phyloP scores from a whole-genome alignment of 2,113 vertebrate genomes.

The Gymnobelideus leadbeateri region DNA sequence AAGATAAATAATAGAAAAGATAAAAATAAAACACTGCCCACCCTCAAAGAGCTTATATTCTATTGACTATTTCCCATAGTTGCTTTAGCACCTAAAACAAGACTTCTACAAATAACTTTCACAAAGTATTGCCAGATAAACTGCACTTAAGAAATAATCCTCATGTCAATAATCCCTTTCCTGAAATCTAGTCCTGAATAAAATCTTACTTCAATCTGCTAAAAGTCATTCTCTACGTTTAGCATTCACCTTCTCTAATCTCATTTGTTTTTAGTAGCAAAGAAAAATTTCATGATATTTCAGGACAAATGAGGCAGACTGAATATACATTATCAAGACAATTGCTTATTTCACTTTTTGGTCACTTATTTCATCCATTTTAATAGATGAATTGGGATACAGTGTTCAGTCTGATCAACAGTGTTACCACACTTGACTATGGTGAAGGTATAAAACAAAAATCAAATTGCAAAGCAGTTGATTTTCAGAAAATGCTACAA shows the following conservation, averaged over 20 bases:
- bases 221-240: constrained; percentile 47
- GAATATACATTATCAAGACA: constrained; percentile 2
- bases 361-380: too few species aligned
- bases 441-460: too few species aligned
- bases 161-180: neutral
- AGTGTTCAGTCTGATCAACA: too few species aligned
- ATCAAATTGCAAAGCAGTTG: too few species aligned
- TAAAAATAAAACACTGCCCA: neutral
- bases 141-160: neutral
- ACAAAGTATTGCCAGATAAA: neutral
- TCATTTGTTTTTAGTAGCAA: neutral
- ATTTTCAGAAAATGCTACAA: too few species aligned
- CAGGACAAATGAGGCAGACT: neutral
- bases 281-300: neutral
- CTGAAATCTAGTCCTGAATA: neutral
- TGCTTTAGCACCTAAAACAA: neutral
- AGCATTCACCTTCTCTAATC: neutral
- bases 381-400: too few species aligned
- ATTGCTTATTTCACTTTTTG: neutral
- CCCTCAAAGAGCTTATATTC: neutral
- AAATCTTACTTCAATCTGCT: neutral
- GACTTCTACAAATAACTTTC: neutral
- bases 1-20: too few species aligned
- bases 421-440: too few species aligned
- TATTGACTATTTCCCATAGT: neutral